Percentiles rank a stretch among this genome's conserved stretches.
Evolutionary conservation across 2,888 invertebrate genomes (phyloP).

Genomic region (Acronicta aceris): DNA sequence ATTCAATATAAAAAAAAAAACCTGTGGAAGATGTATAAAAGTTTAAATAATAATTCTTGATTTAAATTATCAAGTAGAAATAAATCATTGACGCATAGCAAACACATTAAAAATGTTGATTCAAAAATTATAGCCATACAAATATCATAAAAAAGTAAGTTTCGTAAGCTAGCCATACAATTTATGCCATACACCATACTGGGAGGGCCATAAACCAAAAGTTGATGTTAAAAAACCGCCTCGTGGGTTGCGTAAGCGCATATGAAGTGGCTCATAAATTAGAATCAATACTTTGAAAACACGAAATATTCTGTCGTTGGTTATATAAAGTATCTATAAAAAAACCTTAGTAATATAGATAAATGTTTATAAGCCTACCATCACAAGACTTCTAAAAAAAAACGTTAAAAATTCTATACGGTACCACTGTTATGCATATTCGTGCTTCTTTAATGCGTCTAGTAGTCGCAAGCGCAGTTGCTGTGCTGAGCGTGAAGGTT

Average conservation of each 20-base stretch:
- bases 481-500: no score
- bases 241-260: slow-evolving; percentile 40
- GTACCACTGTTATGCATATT: no score
- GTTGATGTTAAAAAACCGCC: slow-evolving; percentile 36
- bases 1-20: no score
- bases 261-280: slow-evolving; percentile 39
- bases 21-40: not conserved
- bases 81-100: slow-evolving; percentile 9
- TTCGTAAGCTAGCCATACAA: slow-evolving; percentile 47
- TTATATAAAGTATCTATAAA: slow-evolving; percentile 7
- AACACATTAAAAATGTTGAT: slow-evolving; percentile 37
- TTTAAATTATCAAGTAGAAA: slow-evolving; percentile 9
- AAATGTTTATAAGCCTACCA: no score
- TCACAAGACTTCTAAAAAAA: no score
- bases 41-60: not conserved
- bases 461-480: no score
- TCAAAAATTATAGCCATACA: slow-evolving; percentile 43
- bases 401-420: no score
- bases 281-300: slow-evolving; percentile 47
- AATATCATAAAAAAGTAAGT: slow-evolving; percentile 41
- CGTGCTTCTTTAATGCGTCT: no score
- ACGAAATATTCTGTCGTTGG: slow-evolving; percentile 33
- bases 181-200: slow-evolving; percentile 45
- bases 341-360: no score
- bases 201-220: slow-evolving; percentile 45